Conservation (phyloP, 2,888 invertebrate genomes). For the Apantesis nais region DNA sequence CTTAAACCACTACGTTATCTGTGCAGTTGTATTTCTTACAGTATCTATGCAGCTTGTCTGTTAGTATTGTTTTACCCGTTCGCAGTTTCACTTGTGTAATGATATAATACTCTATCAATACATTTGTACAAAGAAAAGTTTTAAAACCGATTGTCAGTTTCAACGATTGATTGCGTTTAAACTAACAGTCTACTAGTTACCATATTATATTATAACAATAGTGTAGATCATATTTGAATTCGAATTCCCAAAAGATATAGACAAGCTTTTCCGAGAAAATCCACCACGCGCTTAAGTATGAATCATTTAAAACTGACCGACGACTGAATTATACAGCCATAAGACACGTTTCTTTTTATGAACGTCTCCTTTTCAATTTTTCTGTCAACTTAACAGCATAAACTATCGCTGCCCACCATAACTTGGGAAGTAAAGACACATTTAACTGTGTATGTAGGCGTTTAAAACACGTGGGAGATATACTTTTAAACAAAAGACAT, state of each 20-base stretch:
- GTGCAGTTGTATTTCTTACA: no score
- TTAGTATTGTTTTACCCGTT: background rate
- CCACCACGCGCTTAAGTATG: background rate
- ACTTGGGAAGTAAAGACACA: conserved; percentile 38
- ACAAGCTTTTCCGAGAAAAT: background rate
- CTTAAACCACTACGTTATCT: no score
- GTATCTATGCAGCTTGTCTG: background rate
- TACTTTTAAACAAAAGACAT: conserved; percentile 60
- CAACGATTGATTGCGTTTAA: background rate
- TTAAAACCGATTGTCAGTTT: background rate
- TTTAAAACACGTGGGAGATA: conserved; percentile 72
- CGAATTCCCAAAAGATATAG: background rate
- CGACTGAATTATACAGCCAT: conserved; percentile 9
- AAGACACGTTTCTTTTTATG: conserved; percentile 15
- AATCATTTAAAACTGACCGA: background rate
- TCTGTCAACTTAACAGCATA: conserved; percentile 9
- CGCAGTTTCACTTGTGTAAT: background rate
- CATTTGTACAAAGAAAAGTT: background rate
- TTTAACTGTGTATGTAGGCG: conserved; percentile 43
- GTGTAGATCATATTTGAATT: background rate
- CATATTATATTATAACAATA: background rate
- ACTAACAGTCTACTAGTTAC: background rate
- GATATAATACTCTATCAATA: background rate
- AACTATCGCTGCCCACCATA: conserved; percentile 13
- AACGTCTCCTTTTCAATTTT: conserved; percentile 8